These are phyloP conservation scores for Teleogryllus oceanicus DNA, from an alignment of 2,888 invertebrate genomes.

Conservation along the genomic window DNA sequence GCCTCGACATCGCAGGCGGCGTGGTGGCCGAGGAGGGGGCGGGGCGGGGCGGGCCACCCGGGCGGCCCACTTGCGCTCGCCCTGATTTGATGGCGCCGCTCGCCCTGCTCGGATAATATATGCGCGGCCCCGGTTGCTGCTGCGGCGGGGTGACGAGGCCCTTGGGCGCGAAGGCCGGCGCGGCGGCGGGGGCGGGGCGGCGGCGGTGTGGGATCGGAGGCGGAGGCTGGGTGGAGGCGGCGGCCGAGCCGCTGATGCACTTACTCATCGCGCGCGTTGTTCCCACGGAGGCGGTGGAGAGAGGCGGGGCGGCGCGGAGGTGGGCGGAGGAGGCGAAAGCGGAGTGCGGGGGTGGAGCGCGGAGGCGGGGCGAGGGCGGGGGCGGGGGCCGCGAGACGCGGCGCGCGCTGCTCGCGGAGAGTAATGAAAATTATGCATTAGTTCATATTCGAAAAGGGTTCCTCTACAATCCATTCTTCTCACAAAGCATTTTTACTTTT, in stretches of 20 bases:
- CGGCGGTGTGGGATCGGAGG: background rate
- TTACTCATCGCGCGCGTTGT: background rate
- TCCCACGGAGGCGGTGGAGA: background rate
- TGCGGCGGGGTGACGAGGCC: background rate
- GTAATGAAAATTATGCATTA: constrained; percentile 48
- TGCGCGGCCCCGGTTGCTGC: too few species aligned
- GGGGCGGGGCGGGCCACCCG: too few species aligned
- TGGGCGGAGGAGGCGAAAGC: background rate
- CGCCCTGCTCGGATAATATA: too few species aligned
- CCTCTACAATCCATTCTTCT: constrained; percentile 34
- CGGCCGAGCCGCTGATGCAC: background rate
- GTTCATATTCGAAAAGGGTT: constrained; percentile 43
- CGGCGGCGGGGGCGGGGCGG: background rate
- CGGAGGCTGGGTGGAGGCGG: background rate
- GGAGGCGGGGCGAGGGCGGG: background rate
- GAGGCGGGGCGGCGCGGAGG: background rate
- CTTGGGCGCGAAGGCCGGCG: background rate
- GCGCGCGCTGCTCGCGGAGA: constrained; percentile 11
- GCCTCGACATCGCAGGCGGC: too few species aligned
- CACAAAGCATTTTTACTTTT: constrained; percentile 37
- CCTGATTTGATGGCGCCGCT: too few species aligned
- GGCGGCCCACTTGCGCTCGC: too few species aligned
- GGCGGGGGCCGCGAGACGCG: background rate
- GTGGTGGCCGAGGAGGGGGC: too few species aligned
- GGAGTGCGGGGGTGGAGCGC: too few species aligned